phyloP scores from a whole-genome alignment of 2,888 invertebrate genomes.

The Himalopsyche kuldschensis region DNA sequence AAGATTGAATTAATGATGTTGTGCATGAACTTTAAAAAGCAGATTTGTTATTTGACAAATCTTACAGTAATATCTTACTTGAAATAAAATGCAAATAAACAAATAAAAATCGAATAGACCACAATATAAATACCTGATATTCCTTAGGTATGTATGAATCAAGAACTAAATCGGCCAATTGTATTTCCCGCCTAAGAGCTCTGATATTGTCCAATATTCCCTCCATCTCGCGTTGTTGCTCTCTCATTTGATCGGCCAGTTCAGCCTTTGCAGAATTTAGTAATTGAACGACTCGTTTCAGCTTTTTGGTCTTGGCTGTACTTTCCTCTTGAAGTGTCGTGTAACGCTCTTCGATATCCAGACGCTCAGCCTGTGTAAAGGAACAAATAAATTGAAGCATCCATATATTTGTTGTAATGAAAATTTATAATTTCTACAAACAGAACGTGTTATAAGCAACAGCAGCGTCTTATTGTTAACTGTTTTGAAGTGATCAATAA shows the following conservation, averaged over 20 bases:
- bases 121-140: constrained; percentile 69
- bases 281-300: constrained; percentile 85
- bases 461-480: too few relatives aligned
- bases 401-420: too few relatives aligned
- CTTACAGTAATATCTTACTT: background rate
- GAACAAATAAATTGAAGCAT: background rate
- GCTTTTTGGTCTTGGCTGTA: constrained; percentile 86
- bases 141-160: constrained; percentile 92
- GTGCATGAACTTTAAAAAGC: too few relatives aligned
- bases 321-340: constrained; percentile 94
- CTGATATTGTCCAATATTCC: constrained; percentile 91
- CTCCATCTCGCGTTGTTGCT: constrained; percentile 97
- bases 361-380: constrained; percentile 72
- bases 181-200: constrained; percentile 85
- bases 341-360: constrained; percentile 94
- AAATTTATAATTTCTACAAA: too few relatives aligned
- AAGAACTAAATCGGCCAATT: constrained; percentile 86
- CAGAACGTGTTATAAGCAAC: too few relatives aligned
- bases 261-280: constrained; percentile 85
- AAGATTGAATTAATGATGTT: too few relatives aligned
- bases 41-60: too few relatives aligned
- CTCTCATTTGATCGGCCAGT: constrained; percentile 83
- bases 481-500: too few relatives aligned
- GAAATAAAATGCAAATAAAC: background rate
- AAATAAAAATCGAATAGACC: background rate